phyloP scores from a whole-genome alignment of 2,797 vertebrate genomes.

The Cheirogaleus major region DNA sequence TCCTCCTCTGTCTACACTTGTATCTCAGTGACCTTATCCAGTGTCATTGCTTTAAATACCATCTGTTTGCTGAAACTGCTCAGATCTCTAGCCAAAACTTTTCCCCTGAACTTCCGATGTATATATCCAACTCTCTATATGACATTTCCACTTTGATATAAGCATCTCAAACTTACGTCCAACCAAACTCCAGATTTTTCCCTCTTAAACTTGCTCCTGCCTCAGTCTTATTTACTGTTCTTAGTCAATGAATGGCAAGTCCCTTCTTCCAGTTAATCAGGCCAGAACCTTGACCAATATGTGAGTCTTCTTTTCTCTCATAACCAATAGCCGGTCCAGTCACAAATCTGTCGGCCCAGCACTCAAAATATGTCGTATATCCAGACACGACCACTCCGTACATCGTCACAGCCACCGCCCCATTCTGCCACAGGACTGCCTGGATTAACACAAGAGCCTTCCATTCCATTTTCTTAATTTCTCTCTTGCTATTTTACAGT shows the following conservation, averaged over 20 bases:
- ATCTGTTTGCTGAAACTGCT: neutral
- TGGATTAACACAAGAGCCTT: neutral
- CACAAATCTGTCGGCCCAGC: neutral
- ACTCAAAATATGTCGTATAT: neutral
- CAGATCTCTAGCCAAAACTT: neutral
- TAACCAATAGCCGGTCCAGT: neutral
- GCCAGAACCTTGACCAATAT: neutral
- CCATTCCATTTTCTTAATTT: neutral
- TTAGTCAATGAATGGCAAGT: neutral
- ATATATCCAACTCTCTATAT: neutral
- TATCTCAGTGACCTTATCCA: neutral
- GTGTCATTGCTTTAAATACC: neutral
- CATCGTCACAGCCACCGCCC: rapidly evolving
- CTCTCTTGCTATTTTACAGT: neutral
- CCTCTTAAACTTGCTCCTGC: neutral
- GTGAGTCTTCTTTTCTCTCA: neutral
- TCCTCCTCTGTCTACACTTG: neutral
- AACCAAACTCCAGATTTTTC: neutral
- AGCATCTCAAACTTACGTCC: neutral
- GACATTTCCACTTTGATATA: neutral
- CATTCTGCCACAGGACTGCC: neutral
- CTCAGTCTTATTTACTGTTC: neutral
- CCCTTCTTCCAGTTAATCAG: neutral
- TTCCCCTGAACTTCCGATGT: neutral
- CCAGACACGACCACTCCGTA: neutral